Evolutionary conservation across 2,797 vertebrate species (phyloP).

Genomic region (Acanthurus lineatus): DNA sequence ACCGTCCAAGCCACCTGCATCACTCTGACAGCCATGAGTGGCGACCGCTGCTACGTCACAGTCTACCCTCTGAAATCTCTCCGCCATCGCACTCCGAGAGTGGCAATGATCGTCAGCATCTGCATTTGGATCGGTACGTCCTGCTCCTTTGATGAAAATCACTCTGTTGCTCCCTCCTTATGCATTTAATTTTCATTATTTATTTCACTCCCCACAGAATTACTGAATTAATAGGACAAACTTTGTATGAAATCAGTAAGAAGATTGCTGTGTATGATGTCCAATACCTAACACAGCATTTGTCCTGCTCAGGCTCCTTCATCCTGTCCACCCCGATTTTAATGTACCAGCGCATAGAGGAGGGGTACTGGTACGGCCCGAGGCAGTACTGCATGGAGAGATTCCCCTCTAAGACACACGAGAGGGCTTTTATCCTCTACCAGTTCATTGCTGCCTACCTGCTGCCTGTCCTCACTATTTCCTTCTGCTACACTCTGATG

Average conservation of each 20-base stretch:
- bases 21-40: constrained; percentile 89
- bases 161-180: background rate
- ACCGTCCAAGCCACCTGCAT: constrained; percentile 90
- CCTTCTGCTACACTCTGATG: constrained; percentile 89
- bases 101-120: constrained; percentile 88
- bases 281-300: background rate
- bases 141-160: background rate
- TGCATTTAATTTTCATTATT: background rate
- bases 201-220: background rate
- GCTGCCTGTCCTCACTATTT: constrained; percentile 88
- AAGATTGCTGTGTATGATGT: background rate
- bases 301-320: constrained; percentile 83
- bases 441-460: constrained; percentile 89
- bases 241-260: background rate
- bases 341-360: constrained; percentile 88
- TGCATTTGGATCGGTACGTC: constrained; percentile 88
- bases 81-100: constrained; percentile 85
- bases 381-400: constrained; percentile 89
- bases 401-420: constrained; percentile 88
- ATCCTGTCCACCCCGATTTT: constrained; percentile 87
- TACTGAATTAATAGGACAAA: background rate
- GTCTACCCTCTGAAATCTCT: constrained; percentile 89
- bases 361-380: constrained; percentile 90
- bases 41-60: constrained; percentile 88
- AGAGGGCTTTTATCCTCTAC: constrained; percentile 89